These are phyloP conservation scores for Dascillus cervinus DNA, from an alignment of 2,888 invertebrate species.

Conservation along the genomic window DNA sequence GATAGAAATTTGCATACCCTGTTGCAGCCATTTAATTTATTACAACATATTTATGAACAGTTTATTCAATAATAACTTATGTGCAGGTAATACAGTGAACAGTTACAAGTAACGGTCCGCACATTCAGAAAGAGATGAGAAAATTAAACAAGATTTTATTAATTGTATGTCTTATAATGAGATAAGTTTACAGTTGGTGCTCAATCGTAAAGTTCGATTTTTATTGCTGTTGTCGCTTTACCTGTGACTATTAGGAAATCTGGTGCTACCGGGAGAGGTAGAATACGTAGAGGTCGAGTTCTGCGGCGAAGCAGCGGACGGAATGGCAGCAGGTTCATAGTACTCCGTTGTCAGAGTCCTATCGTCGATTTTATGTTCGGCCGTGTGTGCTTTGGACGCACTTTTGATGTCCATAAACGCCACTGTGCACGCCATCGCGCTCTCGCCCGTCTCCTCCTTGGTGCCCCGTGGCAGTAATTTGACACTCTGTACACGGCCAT, in stretches of 20 bases:
- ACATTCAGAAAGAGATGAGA: no score
- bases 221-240: no score
- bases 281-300: conserved; percentile 50
- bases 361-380: conserved; percentile 83
- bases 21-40: no score
- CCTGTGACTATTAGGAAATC: conserved; percentile 49
- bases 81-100: no score
- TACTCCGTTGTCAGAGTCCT: conserved; percentile 83
- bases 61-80: no score
- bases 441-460: conserved; percentile 49
- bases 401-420: conserved; percentile 97
- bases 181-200: no score
- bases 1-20: no score
- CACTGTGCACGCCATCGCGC: conserved; percentile 77
- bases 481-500: conserved; percentile 97
- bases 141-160: no score
- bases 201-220: no score
- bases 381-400: conserved; percentile 85
- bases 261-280: conserved; percentile 50
- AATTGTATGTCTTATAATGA: no score
- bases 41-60: no score
- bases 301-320: conserved; percentile 47
- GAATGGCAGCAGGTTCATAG: conserved; percentile 77
- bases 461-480: conserved; percentile 69
- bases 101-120: no score